These are phyloP conservation scores for Mastacembelus armatus DNA, from an alignment of 2,797 vertebrate genomes.

Conservation along the genomic window DNA sequence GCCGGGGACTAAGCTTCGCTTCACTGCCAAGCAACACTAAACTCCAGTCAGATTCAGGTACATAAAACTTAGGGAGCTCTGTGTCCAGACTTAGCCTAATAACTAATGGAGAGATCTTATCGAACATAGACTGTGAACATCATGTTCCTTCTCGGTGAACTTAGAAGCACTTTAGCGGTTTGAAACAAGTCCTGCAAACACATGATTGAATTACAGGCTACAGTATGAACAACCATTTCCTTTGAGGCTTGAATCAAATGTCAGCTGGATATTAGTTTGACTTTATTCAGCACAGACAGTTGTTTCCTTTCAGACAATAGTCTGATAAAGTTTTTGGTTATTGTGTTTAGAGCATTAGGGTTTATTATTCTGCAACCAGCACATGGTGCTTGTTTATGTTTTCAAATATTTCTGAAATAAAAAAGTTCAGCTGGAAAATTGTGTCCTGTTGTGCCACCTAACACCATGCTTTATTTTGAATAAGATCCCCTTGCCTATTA, in stretches of 20 bases:
- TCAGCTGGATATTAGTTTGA: background rate
- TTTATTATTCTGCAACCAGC: too few relatives aligned
- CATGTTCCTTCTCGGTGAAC: background rate
- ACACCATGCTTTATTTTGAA: too few relatives aligned
- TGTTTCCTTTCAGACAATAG: slow-evolving; percentile 4
- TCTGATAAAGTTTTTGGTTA: background rate
- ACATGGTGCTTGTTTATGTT: background rate
- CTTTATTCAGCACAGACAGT: background rate
- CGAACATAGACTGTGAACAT: background rate
- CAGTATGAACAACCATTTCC: background rate
- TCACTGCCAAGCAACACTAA: slow-evolving; percentile 32
- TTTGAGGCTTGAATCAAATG: background rate
- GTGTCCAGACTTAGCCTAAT: background rate
- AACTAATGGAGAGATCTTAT: background rate
- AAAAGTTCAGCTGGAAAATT: too few relatives aligned
- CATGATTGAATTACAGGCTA: background rate
- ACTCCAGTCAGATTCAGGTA: background rate
- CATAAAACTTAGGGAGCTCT: background rate
- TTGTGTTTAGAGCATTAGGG: too few relatives aligned
- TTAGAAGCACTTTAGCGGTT: background rate
- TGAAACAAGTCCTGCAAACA: background rate
- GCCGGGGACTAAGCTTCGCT: slow-evolving; percentile 56
- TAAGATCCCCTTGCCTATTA: too few relatives aligned
- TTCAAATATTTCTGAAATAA: too few relatives aligned
- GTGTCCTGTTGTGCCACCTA: too few relatives aligned